A percentile compares a stretch with the other conserved stretches of the same genome.
Conservation (phyloP, 2,113 vertebrate genomes). For the Gnathonemus echidnorhynchus region DNA sequence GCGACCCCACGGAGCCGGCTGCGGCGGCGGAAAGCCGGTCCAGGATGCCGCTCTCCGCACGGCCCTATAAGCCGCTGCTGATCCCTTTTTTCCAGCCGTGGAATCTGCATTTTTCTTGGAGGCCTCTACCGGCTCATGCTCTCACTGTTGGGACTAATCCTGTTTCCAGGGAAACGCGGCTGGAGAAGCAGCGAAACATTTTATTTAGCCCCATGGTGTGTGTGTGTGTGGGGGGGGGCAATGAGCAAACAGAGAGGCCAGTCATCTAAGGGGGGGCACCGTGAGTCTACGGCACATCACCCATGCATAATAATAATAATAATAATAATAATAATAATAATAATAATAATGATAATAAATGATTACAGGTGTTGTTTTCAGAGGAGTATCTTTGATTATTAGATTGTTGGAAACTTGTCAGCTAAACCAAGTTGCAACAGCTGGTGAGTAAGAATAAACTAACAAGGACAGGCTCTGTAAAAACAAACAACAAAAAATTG, state of each 20-base stretch:
- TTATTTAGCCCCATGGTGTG: conserved; percentile 32
- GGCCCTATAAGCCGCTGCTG: background rate
- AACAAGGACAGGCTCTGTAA: background rate
- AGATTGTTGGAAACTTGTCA: background rate
- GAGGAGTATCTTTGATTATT: background rate
- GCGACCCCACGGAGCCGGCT: background rate
- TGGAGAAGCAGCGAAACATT: conserved; percentile 44
- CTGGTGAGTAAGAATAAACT: background rate
- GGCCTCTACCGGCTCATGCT: conserved; percentile 32
- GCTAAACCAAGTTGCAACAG: background rate
- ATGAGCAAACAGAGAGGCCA: conserved; percentile 40
- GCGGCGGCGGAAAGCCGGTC: background rate
- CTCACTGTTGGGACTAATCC: conserved; percentile 42
- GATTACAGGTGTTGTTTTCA: background rate
- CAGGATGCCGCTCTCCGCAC: background rate
- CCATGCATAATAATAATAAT: background rate
- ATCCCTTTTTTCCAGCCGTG: conserved; percentile 17
- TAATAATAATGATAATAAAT: background rate
- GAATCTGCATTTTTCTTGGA: conserved; percentile 25
- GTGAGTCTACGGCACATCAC: conserved; percentile 27
- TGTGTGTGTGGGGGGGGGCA: conserved; percentile 22
- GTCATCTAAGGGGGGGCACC: conserved; percentile 26
- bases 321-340: too few relatives aligned
- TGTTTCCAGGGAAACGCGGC: conserved; percentile 49
- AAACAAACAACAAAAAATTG: background rate